Evolutionary conservation across 2,797 vertebrate species (phyloP).

Genomic region (Crocidura indochinensis): DNA sequence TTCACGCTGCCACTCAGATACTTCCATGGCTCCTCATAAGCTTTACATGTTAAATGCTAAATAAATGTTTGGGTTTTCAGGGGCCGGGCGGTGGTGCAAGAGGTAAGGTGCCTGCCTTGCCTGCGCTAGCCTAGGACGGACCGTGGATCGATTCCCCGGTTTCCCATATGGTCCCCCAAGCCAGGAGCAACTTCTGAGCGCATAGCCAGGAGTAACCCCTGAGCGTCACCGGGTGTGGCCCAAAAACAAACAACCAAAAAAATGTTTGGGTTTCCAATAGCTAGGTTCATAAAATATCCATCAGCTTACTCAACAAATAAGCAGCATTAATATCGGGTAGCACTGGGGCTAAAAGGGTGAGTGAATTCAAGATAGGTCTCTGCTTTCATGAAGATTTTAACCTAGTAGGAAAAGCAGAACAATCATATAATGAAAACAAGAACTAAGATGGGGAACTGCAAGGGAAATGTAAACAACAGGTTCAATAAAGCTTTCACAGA

Average conservation of each 20-base stretch:
- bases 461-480: background rate
- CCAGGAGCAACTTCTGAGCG: too few relatives aligned
- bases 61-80: slow-evolving; percentile 60
- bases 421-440: background rate
- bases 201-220: too few relatives aligned
- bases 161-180: too few relatives aligned
- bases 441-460: background rate
- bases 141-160: too few relatives aligned
- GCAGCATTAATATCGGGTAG: slow-evolving; percentile 3
- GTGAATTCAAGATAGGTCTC: background rate
- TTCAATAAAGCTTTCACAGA: background rate
- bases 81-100: too few relatives aligned
- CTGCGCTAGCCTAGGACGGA: too few relatives aligned
- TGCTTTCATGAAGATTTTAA: slow-evolving; percentile 32
- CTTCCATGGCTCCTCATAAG: background rate
- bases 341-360: background rate
- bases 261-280: slow-evolving; percentile 58
- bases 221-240: too few relatives aligned
- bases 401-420: background rate
- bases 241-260: too few relatives aligned
- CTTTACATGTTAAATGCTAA: slow-evolving; percentile 66
- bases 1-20: too few relatives aligned
- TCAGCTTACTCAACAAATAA: slow-evolving; percentile 38
- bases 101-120: too few relatives aligned
- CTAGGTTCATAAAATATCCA: slow-evolving; percentile 57